These are phyloP conservation scores for Trissolcus brochymenae DNA, from an alignment of 2,888 invertebrate species.

Conservation along the genomic window DNA sequence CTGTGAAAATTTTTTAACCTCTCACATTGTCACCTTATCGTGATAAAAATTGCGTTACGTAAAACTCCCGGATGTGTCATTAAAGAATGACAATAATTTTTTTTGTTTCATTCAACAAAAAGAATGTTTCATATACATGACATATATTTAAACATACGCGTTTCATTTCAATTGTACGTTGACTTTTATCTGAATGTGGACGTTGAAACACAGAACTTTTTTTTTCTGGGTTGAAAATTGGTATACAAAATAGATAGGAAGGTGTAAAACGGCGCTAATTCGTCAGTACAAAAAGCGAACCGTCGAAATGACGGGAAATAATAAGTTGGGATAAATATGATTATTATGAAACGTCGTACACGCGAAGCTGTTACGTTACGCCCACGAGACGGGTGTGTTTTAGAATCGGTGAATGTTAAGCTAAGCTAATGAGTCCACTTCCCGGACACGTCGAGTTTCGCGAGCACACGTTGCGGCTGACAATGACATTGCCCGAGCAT, in stretches of 20 bases:
- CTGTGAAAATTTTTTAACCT: too few species aligned
- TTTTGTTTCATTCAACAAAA: too few species aligned
- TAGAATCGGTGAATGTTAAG: conserved; percentile 69
- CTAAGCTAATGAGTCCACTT: conserved; percentile 71
- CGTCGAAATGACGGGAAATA: conserved; percentile 46
- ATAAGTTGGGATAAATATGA: conserved; percentile 15
- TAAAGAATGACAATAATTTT: too few species aligned
- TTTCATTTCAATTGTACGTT: too few species aligned
- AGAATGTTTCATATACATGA: too few species aligned
- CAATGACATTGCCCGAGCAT: conserved; percentile 72
- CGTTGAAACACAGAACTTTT: too few species aligned
- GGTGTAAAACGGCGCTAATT: conserved; percentile 11
- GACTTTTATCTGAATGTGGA: too few species aligned
- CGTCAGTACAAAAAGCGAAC: conserved; percentile 32
- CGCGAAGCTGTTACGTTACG: conserved; percentile 64
- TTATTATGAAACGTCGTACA: conserved; percentile 43
- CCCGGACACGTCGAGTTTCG: conserved; percentile 75
- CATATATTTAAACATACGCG: too few species aligned
- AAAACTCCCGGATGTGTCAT: too few species aligned
- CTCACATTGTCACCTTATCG: too few species aligned
- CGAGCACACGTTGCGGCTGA: conserved; percentile 71
- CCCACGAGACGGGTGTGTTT: conserved; percentile 64
- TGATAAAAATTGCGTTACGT: too few species aligned
- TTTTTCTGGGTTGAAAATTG: neutral
- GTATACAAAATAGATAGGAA: neutral